Base-by-base conservation (phyloP, 2,888 invertebrate species). In the Heliconius sara region DNA sequence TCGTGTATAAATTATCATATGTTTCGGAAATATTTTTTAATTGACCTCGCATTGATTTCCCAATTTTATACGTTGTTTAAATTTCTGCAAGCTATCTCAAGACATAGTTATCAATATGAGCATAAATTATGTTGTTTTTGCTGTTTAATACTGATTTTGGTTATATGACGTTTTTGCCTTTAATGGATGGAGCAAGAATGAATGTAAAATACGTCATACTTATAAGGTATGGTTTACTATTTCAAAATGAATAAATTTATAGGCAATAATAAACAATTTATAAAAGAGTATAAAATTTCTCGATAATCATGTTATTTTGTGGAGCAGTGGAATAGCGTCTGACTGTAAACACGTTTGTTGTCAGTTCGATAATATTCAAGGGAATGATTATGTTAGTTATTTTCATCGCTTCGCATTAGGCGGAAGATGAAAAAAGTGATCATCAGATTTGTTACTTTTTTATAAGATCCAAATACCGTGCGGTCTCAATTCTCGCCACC, bases 1-100 rank as follows among this genome's bases (percentile, higher is more conserved):
- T 65, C 65, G 27, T 65, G 27, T 27, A 65, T 65, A 27, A 65
- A 65, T 60, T n/a, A 68, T 68, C 13, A 68, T 68, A 43, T 43
- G n/a, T 68, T 68, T 43, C 47, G 72, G 47, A 47, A 27, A 52
- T 52, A 52, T n/a, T 43, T 30, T 52, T 52, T 52, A 47, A 72
- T 30, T 22, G 52, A 30, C 72, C 72, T 72, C 43, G 47, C 72
- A 30, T 27, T 52, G 30, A 22, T 72, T 72, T 19, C 52, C 16
- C 27, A 72, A 52, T 72, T 30, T 30, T 52, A 30, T 22, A n/a
- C 52, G 52, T 30, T 27, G 27, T 72, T 52, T 52, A 27, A 72
- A 57, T 57, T 30, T 52, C 30, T 72, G 52, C 5, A 16, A 47
- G 25, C 1, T 27, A 10, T 52, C 9, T 27, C 52, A 22, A 10